Evolutionary conservation across 1,140 invertebrate genomes (phyloP).

Genomic region (Nebria ingens): DNA sequence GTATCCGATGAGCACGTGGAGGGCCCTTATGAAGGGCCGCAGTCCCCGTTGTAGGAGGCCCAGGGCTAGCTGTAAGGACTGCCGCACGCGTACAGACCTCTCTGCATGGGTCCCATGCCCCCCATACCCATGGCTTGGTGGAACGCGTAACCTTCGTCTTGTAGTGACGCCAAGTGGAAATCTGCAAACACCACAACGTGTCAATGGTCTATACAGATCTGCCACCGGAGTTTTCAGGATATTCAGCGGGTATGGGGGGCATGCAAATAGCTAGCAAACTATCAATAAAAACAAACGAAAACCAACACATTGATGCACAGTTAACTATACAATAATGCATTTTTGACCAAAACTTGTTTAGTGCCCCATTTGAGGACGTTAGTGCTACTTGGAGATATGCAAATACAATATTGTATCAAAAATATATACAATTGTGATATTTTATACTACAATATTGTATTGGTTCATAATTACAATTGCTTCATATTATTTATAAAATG

Average conservation of each 20-base stretch:
- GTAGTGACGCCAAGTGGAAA: conserved; percentile 38
- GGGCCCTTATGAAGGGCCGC: conserved; percentile 30
- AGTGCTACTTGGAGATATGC: too few species aligned
- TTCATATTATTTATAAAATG: too few species aligned
- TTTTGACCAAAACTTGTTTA: too few species aligned
- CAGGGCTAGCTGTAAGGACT: conserved; percentile 40
- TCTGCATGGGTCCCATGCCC: conserved; percentile 36
- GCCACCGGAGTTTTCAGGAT: too few species aligned
- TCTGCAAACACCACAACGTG: conserved; percentile 30
- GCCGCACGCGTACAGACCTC: conserved; percentile 37
- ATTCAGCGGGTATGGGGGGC: too few species aligned
- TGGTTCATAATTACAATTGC: too few species aligned
- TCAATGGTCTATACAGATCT: too few species aligned
- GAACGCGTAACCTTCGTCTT: conserved; percentile 39
- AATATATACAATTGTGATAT: too few species aligned
- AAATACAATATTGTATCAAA: too few species aligned
- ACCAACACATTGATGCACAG: background rate
- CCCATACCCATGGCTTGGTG: conserved; percentile 40
- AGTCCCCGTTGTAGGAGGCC: conserved; percentile 37
- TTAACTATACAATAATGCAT: too few species aligned
- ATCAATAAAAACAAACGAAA: background rate
- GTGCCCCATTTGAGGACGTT: too few species aligned
- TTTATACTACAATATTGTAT: too few species aligned
- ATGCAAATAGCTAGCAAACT: background rate
- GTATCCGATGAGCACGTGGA: background rate